Conservation (phyloP, 2,797 vertebrate species). For the Semotilus atromaculatus region DNA sequence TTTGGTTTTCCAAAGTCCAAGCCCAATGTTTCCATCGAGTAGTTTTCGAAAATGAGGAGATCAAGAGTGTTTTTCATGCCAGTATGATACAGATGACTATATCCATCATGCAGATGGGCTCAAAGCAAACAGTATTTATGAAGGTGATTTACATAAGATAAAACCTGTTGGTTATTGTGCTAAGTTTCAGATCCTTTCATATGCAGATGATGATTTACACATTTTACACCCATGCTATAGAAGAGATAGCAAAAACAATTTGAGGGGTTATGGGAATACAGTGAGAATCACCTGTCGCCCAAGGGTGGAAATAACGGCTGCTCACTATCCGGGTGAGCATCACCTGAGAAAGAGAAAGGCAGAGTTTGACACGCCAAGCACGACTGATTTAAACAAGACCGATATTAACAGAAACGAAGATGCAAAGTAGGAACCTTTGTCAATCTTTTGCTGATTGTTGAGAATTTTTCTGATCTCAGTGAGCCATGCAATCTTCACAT, state of each 20-base stretch:
- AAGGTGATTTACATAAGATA: not conserved
- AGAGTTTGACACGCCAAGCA: conserved; percentile 12
- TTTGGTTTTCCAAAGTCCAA: conserved; percentile 9
- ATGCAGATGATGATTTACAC: not conserved
- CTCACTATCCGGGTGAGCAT: conserved; percentile 56
- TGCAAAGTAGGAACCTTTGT: conserved; percentile 76
- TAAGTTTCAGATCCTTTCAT: not conserved
- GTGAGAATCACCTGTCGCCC: conserved; percentile 81
- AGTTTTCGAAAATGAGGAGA: not conserved
- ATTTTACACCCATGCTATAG: not conserved
- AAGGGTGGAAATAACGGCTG: conserved; percentile 68
- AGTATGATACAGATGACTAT: not conserved
- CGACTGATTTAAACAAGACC: not conserved
- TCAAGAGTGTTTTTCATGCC: not conserved
- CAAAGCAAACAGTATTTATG: not conserved
- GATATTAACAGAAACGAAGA: conserved; percentile 13
- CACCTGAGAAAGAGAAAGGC: conserved; percentile 64
- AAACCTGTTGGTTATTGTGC: not conserved
- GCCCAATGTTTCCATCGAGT: conserved; percentile 19
- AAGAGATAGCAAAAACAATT: not conserved
- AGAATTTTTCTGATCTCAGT: conserved; percentile 90
- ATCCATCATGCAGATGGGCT: conserved; percentile 15
- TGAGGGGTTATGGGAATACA: conserved; percentile 35
- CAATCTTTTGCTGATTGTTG: conserved; percentile 85
- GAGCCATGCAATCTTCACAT: conserved; percentile 92